Base-by-base conservation (phyloP, 2,888 invertebrate species). In the Acronicta aceris region DNA sequence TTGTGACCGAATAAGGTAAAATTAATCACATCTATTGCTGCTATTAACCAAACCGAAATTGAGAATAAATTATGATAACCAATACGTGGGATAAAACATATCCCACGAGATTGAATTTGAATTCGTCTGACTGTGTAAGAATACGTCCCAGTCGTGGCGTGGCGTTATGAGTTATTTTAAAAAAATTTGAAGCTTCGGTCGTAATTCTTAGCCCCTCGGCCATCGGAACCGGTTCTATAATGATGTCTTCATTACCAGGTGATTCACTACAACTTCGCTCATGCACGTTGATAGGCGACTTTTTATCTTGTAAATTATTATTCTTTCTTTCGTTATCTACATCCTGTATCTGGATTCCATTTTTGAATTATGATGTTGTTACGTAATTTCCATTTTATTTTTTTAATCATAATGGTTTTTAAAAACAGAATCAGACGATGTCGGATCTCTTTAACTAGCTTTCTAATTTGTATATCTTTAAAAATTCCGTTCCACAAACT, bases 241-340 rank as follows among this genome's bases (percentile, higher is more conserved):
- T 88, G 87, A 93, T 92, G 92, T 91, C 93, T 93, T 93, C 90
- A 93, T 93, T 91, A 91, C 85, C 77, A 71, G 77, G 79, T 89
- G 90, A 91, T 89, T 90, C 91, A 90, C 83, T 80, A 80, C 83
- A 78, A 70, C 78, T 82, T 82, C 76, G 81, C 78, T 84, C 79
- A 80, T 81, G 77, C 73, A 71, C 59, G 71, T 74, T 77, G 78
- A 77, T 76, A 80, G 62, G 59, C 60, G 61, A 71, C 70, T 78
- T 81, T 85, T 82, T 79, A 80, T 77, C 74, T 74, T 69, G 58
- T 71, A 71, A 65, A 67, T 59, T 76, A 73, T 76, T 74, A 65
- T 71, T 70, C 42, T 71, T 71, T 60, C 50, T 62, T 65, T 61
- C 48, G 59, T 54, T 65, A 66, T 67, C 64, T 50, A 61, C 51